Evolutionary conservation across 2,113 vertebrate species (phyloP).

Genomic region (Burhinus oedicnemus): DNA sequence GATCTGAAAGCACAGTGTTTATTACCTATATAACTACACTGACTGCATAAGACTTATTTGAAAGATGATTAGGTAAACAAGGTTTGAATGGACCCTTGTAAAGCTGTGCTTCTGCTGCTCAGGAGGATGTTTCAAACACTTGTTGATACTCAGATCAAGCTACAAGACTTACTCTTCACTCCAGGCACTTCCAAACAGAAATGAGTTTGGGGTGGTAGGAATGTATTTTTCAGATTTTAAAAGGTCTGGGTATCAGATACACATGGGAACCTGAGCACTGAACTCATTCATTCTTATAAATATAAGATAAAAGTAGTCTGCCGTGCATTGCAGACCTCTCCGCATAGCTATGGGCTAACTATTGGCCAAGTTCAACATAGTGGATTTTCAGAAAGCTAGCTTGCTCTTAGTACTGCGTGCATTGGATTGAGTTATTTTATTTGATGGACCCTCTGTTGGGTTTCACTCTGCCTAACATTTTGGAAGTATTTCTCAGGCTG

Average conservation of each 20-base stretch:
- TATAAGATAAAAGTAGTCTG: background rate
- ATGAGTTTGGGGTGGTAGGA: background rate
- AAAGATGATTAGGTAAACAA: background rate
- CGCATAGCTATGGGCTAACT: background rate
- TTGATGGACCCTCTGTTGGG: background rate
- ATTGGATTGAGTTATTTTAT: background rate
- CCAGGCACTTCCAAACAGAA: background rate
- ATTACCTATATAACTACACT: background rate
- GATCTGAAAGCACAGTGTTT: background rate
- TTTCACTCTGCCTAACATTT: background rate
- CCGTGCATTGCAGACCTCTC: background rate
- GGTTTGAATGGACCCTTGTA: background rate
- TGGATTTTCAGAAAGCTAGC: background rate
- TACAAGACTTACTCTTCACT: background rate
- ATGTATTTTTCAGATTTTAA: background rate
- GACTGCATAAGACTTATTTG: background rate
- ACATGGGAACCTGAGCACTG: background rate
- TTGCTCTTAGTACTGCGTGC: background rate
- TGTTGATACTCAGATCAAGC: background rate
- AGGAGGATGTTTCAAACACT: background rate
- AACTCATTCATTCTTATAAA: background rate
- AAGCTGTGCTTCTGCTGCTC: background rate
- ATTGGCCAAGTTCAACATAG: background rate
- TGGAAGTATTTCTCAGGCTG: background rate
- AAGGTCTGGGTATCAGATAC: background rate